Percentiles rank a stretch among this genome's conserved stretches.
Evolutionary conservation across 2,888 invertebrate genomes (phyloP).

Genomic region (Macaria liturata): DNA sequence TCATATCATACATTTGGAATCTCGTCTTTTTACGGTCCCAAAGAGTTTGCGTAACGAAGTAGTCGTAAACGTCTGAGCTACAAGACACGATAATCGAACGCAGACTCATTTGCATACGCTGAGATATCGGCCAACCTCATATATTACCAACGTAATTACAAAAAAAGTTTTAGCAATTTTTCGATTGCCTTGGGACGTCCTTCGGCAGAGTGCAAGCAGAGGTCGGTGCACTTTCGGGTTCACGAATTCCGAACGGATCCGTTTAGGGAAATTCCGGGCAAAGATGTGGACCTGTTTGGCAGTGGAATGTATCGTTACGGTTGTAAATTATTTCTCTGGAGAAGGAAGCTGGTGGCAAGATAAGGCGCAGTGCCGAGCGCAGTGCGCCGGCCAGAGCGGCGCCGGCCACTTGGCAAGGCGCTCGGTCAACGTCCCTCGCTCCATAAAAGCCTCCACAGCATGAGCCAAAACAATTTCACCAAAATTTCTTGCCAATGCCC

Average conservation of each 20-base stretch:
- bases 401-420: conserved; percentile 77
- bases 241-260: conserved; percentile 27
- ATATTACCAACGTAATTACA: conserved; percentile 43
- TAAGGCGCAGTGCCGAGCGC: conserved; percentile 78
- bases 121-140: conserved; percentile 45
- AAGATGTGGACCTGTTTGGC: conserved; percentile 63
- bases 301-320: conserved; percentile 57
- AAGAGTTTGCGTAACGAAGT: conserved; percentile 59
- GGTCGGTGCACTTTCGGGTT: conserved; percentile 33
- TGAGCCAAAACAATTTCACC: conserved; percentile 80
- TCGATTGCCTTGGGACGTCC: conserved; percentile 49
- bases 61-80: conserved; percentile 53
- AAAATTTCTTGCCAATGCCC: conserved; percentile 74
- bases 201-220: conserved; percentile 32
- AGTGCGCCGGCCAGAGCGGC: conserved; percentile 76
- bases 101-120: conserved; percentile 52
- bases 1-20: conserved; percentile 6
- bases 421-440: conserved; percentile 76
- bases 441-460: conserved; percentile 76
- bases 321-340: conserved; percentile 65
- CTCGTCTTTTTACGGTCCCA: conserved; percentile 23
- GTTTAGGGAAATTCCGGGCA: conserved; percentile 35
- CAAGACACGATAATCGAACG: conserved; percentile 54
- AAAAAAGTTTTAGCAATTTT: conserved; percentile 33
- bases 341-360: conserved; percentile 55